Base-by-base conservation (phyloP, 2,888 invertebrate species). In the Tridacna gigas region DNA sequence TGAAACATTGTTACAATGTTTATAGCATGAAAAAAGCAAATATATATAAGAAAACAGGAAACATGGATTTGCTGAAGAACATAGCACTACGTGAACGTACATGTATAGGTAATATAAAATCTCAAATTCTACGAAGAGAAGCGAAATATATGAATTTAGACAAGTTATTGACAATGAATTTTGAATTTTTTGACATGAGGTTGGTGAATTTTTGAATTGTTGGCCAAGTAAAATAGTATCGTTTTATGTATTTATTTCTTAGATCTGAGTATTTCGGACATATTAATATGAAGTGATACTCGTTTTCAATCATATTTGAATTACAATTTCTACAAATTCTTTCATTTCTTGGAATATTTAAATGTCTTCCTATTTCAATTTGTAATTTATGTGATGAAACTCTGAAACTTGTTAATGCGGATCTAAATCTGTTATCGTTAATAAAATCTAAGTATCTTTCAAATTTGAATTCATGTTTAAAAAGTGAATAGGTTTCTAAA, bases 101-200 rank as follows among this genome's bases (percentile, higher is more conserved):
- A n/a, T n/a, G n/a, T n/a, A n/a, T n/a, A 51, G 13, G 51, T 51
- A 18, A 51, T 13, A 12, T 13, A 51, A 51, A 51, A 51, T 51
- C 51, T 51, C 51, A 51, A 18, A 13, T 51, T 51, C 69, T 69
- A 26, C 28, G 37, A 12, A 28, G 25, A 69, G 15, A 28, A 22
- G 69, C 69, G 28, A 69, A 69, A 69, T 69, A 69, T 12, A 69
- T 26, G 28, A 13, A 69, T 69, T 69, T 69, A 25, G 28, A 25
- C 15, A 69, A 37, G 18, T 28, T 69, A 13, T 26, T 9, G n/a
- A 69, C n/a, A 18, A n/a, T 28, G 13, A 12, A 12, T 28, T 15
- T 25, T 15, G 69, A 69, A 11, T 69, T 69, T 7, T 9, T 69
- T 28, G 37, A 15, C 37, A 69, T 26, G 9, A 69, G n/a, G n/a